phyloP scores from a whole-genome alignment of 2,888 invertebrate species.

The Cynaeus angustus region DNA sequence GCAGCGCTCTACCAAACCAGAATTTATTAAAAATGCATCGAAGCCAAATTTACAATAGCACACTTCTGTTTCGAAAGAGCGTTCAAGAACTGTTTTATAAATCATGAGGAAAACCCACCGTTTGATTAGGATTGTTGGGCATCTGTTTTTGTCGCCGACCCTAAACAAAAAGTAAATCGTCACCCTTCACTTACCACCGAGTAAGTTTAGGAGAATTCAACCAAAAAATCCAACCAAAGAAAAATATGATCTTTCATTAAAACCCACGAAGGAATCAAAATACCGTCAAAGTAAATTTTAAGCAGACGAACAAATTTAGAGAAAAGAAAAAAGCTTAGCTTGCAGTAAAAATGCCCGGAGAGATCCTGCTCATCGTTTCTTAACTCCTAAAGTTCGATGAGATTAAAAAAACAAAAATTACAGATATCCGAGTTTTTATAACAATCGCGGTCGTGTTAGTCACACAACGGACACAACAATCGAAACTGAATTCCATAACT shows the following conservation, averaged over 20 bases:
- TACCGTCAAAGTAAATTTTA: constrained; percentile 1
- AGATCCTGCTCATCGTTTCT: too few species aligned
- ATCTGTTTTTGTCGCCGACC: constrained; percentile 20
- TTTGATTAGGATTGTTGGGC: constrained; percentile 31
- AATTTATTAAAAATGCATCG: constrained; percentile 33
- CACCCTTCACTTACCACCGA: neutral
- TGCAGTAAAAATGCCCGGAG: too few species aligned
- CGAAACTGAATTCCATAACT: neutral
- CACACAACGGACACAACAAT: neutral
- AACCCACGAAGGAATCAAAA: constrained; percentile 5
- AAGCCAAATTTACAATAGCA: constrained; percentile 24
- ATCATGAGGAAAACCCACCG: constrained; percentile 29
- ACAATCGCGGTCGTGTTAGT: neutral
- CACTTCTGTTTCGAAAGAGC: constrained; percentile 21
- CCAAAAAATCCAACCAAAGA: constrained; percentile 1
- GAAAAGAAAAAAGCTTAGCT: neutral
- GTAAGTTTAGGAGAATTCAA: neutral
- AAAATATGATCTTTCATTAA: constrained; percentile 6
- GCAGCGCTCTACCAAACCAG: constrained; percentile 15
- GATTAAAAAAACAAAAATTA: neutral
- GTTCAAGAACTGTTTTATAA: constrained; percentile 33
- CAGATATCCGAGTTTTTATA: neutral
- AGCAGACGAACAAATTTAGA: neutral
- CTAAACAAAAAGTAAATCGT: constrained; percentile 7
- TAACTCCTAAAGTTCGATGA: neutral